phyloP scores from a whole-genome alignment of 2,797 vertebrate species.

The Toxotes lorentzi region DNA sequence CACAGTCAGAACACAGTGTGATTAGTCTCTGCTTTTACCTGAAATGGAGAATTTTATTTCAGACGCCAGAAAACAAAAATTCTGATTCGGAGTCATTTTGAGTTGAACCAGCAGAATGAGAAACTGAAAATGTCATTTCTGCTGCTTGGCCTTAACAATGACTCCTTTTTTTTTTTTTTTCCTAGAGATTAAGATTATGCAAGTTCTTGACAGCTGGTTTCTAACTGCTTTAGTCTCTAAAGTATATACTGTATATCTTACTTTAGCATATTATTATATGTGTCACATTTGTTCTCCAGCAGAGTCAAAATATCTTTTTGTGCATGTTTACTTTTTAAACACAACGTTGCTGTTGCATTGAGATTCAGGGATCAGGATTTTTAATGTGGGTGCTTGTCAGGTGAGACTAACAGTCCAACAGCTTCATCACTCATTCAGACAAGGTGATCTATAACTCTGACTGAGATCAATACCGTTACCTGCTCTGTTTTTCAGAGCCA shows the following conservation, averaged over 20 bases:
- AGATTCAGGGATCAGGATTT: constrained; percentile 53
- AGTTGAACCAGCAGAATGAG: constrained; percentile 51
- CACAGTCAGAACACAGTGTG: constrained; percentile 47
- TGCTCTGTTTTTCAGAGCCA: constrained; percentile 60
- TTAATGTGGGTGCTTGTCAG: constrained; percentile 64
- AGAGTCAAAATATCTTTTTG: background rate
- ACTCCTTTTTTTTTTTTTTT: background rate
- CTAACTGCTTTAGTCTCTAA: background rate
- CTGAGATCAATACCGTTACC: constrained; percentile 77
- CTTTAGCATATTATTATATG: background rate
- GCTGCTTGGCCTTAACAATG: background rate
- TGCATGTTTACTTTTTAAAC: constrained; percentile 30
- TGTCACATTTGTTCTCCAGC: background rate
- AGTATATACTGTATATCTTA: background rate
- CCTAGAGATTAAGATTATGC: background rate
- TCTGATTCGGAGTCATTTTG: constrained; percentile 47
- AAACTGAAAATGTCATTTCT: constrained; percentile 22
- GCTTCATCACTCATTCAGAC: constrained; percentile 81
- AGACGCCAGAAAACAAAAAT: constrained; percentile 46
- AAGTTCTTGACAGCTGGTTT: background rate
- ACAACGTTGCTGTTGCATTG: constrained; percentile 26
- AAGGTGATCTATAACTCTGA: constrained; percentile 80
- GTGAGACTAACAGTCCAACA: constrained; percentile 72
- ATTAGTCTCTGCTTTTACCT: constrained; percentile 59
- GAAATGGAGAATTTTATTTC: constrained; percentile 54